Percentiles rank a stretch among this genome's conserved stretches.
Evolutionary conservation across 2,113 vertebrate species (phyloP).

Genomic region (Calyptomena viridis): DNA sequence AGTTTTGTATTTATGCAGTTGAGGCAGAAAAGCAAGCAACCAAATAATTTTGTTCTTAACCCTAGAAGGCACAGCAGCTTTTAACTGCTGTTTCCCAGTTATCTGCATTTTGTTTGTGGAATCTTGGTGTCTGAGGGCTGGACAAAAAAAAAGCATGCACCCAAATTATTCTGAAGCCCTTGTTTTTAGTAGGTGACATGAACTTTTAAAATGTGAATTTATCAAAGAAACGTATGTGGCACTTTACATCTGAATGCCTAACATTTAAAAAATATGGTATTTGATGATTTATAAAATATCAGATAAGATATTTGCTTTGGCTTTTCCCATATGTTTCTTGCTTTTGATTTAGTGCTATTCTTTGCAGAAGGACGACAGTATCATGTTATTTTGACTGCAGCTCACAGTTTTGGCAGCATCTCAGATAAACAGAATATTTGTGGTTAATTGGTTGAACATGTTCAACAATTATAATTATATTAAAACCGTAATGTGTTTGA

Average conservation of each 20-base stretch:
- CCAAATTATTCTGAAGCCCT: not conserved
- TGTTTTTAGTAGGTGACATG: constrained; percentile 34
- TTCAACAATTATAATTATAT: constrained; percentile 75
- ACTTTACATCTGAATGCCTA: not conserved
- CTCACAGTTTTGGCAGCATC: constrained; percentile 68
- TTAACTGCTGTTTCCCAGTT: not conserved
- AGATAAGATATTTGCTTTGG: constrained; percentile 67
- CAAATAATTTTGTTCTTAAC: not conserved
- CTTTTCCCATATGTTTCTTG: constrained; percentile 20
- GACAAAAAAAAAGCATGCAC: not conserved
- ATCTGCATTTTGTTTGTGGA: not conserved
- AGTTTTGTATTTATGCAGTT: not conserved
- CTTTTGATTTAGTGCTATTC: constrained; percentile 51
- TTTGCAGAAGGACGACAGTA: constrained; percentile 45
- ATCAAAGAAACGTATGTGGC: constrained; percentile 56
- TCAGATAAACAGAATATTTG: constrained; percentile 77
- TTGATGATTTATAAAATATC: constrained; percentile 60
- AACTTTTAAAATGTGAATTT: constrained; percentile 50
- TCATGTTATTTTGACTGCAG: constrained; percentile 65
- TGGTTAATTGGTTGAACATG: constrained; percentile 75
- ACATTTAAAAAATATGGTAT: constrained; percentile 45
- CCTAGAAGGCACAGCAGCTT: not conserved
- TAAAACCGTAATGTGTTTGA: constrained; percentile 69
- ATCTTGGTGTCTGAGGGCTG: not conserved
- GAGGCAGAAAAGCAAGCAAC: not conserved